phyloP scores from a whole-genome alignment of 2,113 vertebrate genomes.

The Brachyhypopomus occidentalis region DNA sequence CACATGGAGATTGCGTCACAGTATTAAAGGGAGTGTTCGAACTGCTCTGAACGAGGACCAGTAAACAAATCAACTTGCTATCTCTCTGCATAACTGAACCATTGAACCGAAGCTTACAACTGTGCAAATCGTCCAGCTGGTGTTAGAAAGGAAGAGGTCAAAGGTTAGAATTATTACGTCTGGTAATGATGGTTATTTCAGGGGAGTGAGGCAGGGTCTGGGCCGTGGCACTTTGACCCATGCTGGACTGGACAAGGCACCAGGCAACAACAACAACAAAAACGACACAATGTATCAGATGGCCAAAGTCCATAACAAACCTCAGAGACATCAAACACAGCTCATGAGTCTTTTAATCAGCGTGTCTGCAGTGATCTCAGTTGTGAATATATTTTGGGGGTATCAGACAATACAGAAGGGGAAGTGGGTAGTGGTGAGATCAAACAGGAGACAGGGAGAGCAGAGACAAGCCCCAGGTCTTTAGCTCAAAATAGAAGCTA shows the following conservation, averaged over 20 bases:
- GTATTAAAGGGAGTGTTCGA: neutral
- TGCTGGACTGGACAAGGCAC: neutral
- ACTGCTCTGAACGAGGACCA: neutral
- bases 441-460: neutral
- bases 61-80: no score
- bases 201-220: neutral
- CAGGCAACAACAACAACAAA: no score
- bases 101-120: slow-evolving; percentile 4
- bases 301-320: no score
- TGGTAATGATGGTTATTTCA: neutral
- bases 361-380: no score
- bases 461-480: no score
- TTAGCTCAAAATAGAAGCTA: neutral
- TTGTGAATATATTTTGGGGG: no score
- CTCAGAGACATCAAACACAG: no score
- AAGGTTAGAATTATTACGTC: neutral
- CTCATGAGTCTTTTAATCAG: no score
- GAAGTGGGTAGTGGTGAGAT: neutral
- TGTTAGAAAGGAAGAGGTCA: neutral
- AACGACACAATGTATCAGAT: no score
- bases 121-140: slow-evolving; percentile 1
- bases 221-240: neutral
- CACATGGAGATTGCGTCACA: no score
- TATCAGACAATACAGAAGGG: neutral
- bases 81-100: neutral